phyloP scores from a whole-genome alignment of 2,888 invertebrate species.

The Leptogaster cylindrica region DNA sequence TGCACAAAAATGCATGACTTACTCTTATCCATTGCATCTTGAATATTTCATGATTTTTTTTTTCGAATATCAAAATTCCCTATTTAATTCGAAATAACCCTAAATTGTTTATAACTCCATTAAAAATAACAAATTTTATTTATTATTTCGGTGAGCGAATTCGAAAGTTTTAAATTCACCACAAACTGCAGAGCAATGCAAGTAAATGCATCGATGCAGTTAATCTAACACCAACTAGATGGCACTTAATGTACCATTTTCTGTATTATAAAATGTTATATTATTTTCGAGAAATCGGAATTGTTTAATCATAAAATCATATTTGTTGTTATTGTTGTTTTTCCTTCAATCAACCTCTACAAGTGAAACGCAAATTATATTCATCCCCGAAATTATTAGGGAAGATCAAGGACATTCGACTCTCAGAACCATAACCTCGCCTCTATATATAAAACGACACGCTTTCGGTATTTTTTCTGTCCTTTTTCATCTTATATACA shows the following conservation, averaged over 20 bases:
- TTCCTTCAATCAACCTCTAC: too few species aligned
- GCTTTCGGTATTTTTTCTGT: slow-evolving; percentile 35
- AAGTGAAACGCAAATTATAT: slow-evolving; percentile 1
- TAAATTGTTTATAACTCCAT: too few species aligned
- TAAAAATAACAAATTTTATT: too few species aligned
- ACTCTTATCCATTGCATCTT: slow-evolving; percentile 2
- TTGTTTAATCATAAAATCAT: neutral
- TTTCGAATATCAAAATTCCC: too few species aligned
- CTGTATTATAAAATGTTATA: too few species aligned
- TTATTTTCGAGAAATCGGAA: neutral
- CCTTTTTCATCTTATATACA: slow-evolving; percentile 20
- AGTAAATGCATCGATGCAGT: too few species aligned
- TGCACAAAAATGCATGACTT: neutral
- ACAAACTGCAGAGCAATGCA: too few species aligned
- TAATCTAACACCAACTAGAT: too few species aligned
- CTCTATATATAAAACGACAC: slow-evolving; percentile 6
- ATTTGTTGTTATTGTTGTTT: neutral
- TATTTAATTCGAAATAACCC: too few species aligned
- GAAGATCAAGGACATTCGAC: slow-evolving; percentile 45
- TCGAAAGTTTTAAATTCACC: too few species aligned
- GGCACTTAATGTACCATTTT: too few species aligned
- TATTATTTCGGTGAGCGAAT: too few species aligned
- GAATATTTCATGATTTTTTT: neutral
- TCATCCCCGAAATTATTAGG: slow-evolving; percentile 36
- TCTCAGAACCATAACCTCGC: slow-evolving; percentile 44